These are phyloP conservation scores for Sisor rabdophorus DNA, from an alignment of 2,113 vertebrate genomes.

Conservation along the genomic window DNA sequence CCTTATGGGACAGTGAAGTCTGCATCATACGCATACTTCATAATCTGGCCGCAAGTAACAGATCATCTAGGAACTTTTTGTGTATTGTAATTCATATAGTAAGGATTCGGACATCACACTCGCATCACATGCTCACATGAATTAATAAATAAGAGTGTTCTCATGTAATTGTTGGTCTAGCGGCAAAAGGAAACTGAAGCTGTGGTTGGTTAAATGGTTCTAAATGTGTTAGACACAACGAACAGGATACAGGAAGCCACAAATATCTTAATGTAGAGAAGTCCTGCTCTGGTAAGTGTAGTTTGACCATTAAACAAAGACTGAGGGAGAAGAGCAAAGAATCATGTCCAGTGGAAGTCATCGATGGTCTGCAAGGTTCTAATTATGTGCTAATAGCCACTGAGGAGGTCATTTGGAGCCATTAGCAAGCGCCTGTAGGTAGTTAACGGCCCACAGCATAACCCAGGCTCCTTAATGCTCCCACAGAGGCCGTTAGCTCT, in stretches of 20 bases:
- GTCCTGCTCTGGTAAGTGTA: slow-evolving; percentile 39
- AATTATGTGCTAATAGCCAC: slow-evolving; percentile 83
- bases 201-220: slow-evolving; percentile 15
- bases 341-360: slow-evolving; percentile 74
- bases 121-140: too few species aligned
- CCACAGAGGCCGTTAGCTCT: slow-evolving; percentile 76
- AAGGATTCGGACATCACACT: too few species aligned
- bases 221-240: slow-evolving; percentile 23
- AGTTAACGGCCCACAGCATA: slow-evolving; percentile 82
- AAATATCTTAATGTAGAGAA: slow-evolving; percentile 40
- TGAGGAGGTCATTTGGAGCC: slow-evolving; percentile 80
- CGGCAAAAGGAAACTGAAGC: not conserved
- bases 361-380: slow-evolving; percentile 77
- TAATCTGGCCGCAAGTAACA: too few species aligned
- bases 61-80: too few species aligned
- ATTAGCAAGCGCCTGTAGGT: slow-evolving; percentile 80
- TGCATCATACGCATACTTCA: too few species aligned
- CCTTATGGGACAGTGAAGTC: too few species aligned
- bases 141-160: not conserved
- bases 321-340: slow-evolving; percentile 38
- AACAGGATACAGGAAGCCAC: slow-evolving; percentile 24
- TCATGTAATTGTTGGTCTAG: not conserved
- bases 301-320: slow-evolving; percentile 45
- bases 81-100: too few species aligned
- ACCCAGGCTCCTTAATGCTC: slow-evolving; percentile 79